Evolutionary conservation across 2,888 invertebrate species (phyloP).

Genomic region (Amblyjoppa proteus): DNA sequence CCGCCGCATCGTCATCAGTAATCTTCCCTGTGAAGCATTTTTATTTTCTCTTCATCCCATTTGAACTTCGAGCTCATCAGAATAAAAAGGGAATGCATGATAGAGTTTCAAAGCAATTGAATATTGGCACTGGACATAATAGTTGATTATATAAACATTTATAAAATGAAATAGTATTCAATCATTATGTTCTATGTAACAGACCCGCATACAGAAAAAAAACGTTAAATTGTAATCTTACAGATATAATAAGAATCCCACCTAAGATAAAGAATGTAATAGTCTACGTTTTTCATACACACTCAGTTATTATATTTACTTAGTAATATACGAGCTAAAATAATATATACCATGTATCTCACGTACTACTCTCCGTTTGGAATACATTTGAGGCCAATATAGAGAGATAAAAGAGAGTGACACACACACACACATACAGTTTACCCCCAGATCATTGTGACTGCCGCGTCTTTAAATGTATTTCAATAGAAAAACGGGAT

Average conservation of each 20-base stretch:
- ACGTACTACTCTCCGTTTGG: conserved; percentile 76
- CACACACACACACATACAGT: conserved; percentile 36
- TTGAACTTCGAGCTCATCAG: conserved; percentile 37
- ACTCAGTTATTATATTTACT: conserved; percentile 81
- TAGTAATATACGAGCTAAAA: conserved; percentile 73
- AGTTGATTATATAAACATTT: conserved; percentile 72
- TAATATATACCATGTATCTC: conserved; percentile 74
- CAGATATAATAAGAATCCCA: conserved; percentile 79
- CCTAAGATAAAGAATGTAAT: conserved; percentile 82
- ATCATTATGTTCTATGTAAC: conserved; percentile 78
- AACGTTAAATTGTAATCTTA: conserved; percentile 76
- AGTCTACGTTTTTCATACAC: conserved; percentile 83
- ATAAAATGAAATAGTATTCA: conserved; percentile 69
- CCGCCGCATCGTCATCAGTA: conserved; percentile 15
- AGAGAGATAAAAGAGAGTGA: conserved; percentile 39
- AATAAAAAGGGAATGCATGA: conserved; percentile 65
- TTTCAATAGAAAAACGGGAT: conserved; percentile 71
- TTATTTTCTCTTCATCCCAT: conserved; percentile 5
- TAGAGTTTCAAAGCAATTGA: conserved; percentile 79
- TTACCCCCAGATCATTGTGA: conserved; percentile 70
- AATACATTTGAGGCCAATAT: conserved; percentile 73
- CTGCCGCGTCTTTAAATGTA: conserved; percentile 81
- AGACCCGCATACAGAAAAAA: conserved; percentile 58
- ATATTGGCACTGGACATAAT: conserved; percentile 74
- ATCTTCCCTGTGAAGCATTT: neutral